Base-by-base conservation (phyloP, 2,888 invertebrate genomes). In the Phlogophora meticulosa region DNA sequence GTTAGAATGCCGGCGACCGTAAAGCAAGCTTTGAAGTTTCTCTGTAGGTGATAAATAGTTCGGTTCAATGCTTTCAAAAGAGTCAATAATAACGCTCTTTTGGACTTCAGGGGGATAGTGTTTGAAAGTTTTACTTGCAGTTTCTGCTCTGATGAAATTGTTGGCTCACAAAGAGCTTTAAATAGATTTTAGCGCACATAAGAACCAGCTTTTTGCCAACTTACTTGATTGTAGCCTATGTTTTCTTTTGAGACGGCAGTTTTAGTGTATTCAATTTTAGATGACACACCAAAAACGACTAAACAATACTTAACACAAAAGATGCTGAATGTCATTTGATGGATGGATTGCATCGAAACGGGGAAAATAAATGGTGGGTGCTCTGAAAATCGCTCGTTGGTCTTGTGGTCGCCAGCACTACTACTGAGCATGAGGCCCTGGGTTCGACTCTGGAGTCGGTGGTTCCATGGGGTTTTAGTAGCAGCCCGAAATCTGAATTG, bases 11-110 rank as follows among this genome's bases (percentile, higher is more conserved):
- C 61, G 51, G 58, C 24, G 55, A 51, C 60, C 70, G 63, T 80
- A 65, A 72, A 72, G 63, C 73, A 65, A 72, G 82, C 82, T 83
- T 79, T 80, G 76, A 84, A 80, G 78, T 81, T 70, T 75, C 71
- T 72, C 58, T 73, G 51, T 64, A 66, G 62, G 70, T 84, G 77
- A 85, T 81, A 81, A 82, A 85, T 80, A 76, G 61, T 58, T 65
- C 74, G 71, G 70, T 82, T 78, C 79, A 78, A 74, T 84, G 73
- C 80, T 76, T 74, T 72, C 68, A 78, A 71, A 77, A 61, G 58
- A 65, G 71, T 80, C 61, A 78, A 78, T 78, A 70, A 55, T 69
- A 67, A 72, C 55, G 64, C 60, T 78, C 45, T 53, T 73, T 72
- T 74, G 56, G 61, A 64, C 48, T 46, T 63, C 52, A 65, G n/a